Evolutionary conservation across 2,888 invertebrate genomes (phyloP), one percentile per base, ranked within the genome.

Genomic region (Mythimna ferrago): DNA sequence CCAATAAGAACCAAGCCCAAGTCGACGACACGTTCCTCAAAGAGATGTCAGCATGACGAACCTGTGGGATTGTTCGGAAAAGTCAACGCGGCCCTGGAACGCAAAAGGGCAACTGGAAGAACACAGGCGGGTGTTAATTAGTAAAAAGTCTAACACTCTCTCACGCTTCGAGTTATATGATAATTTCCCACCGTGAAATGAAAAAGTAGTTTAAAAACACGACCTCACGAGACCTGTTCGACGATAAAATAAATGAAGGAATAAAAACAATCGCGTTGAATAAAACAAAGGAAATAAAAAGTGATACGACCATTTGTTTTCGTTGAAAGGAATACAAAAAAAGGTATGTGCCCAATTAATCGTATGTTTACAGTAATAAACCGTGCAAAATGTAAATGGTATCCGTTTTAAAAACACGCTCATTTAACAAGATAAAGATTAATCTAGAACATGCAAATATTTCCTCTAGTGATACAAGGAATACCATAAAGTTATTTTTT

Each of bases 371-470:
- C 32, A 74, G 32, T 21, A 38, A 71, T 76, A 77, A 64, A 51
- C 11, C 32, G 32, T 1, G 44, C 16, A 41, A 64, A 60, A 54
- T 60, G 11, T 3, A 2, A 64, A 60, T 54, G 2, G 57, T 62
- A 48, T 38, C 48, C 7, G 5, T 51, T 57, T 38, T 57, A 64
- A 16, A 58, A 58, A 21, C 41, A 16, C 35, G 14, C 48, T 61
- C 41, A 35, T 56, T 6, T 41, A 54, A 69, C 44, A 61, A 69
- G 16, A 51, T 6, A 26, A 56, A 76, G 6, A 61, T 41, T 48
- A 32, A 61, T 61, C 48, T 51, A 76, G 76, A 41, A 11, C 69
- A 76, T 11, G 61, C 41, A 56, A 69, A 74, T 61, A 74, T 76
- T 76, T 56, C 9, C 48, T 56, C 19, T 32, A 19, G 14, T 21